Evolutionary conservation across 1,140 invertebrate genomes (phyloP).

Genomic region (Amphibalanus amphitrite): DNA sequence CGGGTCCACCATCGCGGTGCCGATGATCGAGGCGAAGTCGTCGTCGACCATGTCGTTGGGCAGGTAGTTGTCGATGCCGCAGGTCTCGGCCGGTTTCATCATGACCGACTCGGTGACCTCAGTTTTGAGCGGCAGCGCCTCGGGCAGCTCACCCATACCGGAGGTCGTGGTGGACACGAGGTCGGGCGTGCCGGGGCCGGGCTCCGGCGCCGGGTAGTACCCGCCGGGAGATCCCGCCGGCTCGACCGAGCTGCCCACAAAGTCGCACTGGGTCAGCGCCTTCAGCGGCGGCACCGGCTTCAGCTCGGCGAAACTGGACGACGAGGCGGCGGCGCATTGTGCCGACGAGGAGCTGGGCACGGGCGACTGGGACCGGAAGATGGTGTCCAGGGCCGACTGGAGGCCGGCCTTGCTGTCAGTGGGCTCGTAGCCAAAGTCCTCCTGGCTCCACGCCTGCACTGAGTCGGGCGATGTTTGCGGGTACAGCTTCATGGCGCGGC

Average conservation of each 20-base stretch:
- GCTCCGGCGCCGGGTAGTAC: constrained; percentile 25
- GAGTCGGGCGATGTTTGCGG: constrained; percentile 19
- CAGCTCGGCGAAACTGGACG: constrained; percentile 48
- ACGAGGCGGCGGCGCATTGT: constrained; percentile 27
- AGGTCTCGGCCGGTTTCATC: constrained; percentile 27
- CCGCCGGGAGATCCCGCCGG: constrained; percentile 17
- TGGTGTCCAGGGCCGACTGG: background rate
- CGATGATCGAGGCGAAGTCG: constrained; percentile 71
- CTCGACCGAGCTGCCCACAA: constrained; percentile 24
- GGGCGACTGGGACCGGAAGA: constrained; percentile 1
- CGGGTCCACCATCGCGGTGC: constrained; percentile 71
- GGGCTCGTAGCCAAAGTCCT: constrained; percentile 9
- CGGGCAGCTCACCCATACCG: constrained; percentile 25
- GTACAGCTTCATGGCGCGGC: constrained; percentile 18
- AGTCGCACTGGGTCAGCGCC: constrained; percentile 40
- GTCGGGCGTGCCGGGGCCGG: constrained; percentile 39
- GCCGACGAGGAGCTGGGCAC: constrained; percentile 10
- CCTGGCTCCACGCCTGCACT: constrained; percentile 19
- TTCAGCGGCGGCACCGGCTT: constrained; percentile 69
- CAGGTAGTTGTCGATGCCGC: constrained; percentile 27
- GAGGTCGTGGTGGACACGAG: constrained; percentile 24
- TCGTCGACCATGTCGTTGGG: constrained; percentile 45
- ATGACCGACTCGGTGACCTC: constrained; percentile 26
- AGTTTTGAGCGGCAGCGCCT: constrained; percentile 16
- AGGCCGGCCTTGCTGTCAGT: background rate